phyloP scores from a whole-genome alignment of 1,140 invertebrate species.

The Scaptomyza pallida region DNA sequence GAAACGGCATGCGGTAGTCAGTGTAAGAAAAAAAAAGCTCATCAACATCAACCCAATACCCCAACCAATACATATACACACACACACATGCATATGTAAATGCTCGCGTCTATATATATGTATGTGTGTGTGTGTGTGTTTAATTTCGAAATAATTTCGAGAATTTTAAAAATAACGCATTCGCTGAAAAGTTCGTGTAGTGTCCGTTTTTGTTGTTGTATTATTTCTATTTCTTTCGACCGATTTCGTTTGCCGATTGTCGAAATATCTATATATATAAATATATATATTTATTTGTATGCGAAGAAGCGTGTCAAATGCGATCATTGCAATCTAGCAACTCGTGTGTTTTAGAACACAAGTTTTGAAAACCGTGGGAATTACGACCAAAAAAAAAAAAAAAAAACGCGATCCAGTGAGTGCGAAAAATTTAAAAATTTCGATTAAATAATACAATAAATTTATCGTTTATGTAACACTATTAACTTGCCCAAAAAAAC shows the following conservation, averaged over 20 bases:
- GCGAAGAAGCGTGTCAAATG: constrained; percentile 56
- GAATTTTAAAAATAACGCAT: constrained; percentile 83
- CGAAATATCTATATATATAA: constrained; percentile 35
- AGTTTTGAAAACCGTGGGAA: constrained; percentile 32
- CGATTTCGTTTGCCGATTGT: constrained; percentile 43
- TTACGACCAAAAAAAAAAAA: too few species aligned
- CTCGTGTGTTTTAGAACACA: constrained; percentile 81
- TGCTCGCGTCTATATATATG: constrained; percentile 6
- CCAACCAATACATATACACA: constrained; percentile 38
- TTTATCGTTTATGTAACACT: constrained; percentile 41
- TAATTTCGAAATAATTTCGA: constrained; percentile 83
- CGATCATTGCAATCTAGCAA: constrained; percentile 81
- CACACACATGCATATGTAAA: constrained; percentile 8
- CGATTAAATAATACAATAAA: constrained; percentile 6
- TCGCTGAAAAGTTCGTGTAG: constrained; percentile 69
- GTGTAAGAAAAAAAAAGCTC: constrained; percentile 41
- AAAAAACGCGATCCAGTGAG: constrained; percentile 34
- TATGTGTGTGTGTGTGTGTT: constrained; percentile 48
- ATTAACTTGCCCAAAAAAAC: constrained; percentile 18
- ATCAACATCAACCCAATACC: constrained; percentile 34
- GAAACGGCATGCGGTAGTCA: constrained; percentile 48
- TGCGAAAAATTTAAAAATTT: neutral
- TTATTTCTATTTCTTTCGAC: constrained; percentile 27
- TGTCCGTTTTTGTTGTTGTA: constrained; percentile 58
- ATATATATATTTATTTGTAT: constrained; percentile 14